Conservation (phyloP, 2,797 vertebrate genomes). For the Setipinna tenuifilis region DNA sequence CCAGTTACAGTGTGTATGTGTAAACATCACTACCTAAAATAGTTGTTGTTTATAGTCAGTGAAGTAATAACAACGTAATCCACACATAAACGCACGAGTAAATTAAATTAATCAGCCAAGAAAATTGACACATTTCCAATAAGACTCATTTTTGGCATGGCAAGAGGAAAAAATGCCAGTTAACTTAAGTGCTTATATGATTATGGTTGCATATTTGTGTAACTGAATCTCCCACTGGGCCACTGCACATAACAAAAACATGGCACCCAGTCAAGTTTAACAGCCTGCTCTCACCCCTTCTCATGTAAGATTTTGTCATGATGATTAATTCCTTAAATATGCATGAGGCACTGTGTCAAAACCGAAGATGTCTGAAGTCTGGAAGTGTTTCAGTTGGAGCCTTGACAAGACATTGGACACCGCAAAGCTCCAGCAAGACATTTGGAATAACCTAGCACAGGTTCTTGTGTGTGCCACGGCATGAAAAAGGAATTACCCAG, state of each 20-base stretch:
- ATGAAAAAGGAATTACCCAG: neutral
- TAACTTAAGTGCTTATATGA: neutral
- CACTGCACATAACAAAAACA: neutral
- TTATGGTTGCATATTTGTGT: neutral
- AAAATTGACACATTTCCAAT: neutral
- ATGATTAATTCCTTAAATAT: neutral
- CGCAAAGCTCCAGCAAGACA: neutral
- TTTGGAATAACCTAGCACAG: neutral
- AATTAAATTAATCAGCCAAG: neutral
- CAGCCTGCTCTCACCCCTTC: neutral
- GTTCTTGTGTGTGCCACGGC: neutral
- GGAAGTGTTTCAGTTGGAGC: constrained; percentile 27
- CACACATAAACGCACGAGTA: neutral
- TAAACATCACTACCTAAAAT: neutral
- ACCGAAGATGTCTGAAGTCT: constrained; percentile 23
- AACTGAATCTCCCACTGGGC: neutral
- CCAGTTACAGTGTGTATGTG: neutral
- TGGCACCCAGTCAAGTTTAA: neutral
- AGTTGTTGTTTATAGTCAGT: neutral
- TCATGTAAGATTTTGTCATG: neutral
- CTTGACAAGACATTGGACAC: constrained; percentile 19
- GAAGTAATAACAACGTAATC: neutral
- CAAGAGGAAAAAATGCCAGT: neutral
- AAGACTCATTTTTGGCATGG: neutral
- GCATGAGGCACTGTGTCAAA: constrained; percentile 13